A percentile compares a stretch with the other conserved stretches of the same genome.
Evolutionary conservation across 1,140 invertebrate genomes (phyloP).

Genomic region (Orussus abietinus): DNA sequence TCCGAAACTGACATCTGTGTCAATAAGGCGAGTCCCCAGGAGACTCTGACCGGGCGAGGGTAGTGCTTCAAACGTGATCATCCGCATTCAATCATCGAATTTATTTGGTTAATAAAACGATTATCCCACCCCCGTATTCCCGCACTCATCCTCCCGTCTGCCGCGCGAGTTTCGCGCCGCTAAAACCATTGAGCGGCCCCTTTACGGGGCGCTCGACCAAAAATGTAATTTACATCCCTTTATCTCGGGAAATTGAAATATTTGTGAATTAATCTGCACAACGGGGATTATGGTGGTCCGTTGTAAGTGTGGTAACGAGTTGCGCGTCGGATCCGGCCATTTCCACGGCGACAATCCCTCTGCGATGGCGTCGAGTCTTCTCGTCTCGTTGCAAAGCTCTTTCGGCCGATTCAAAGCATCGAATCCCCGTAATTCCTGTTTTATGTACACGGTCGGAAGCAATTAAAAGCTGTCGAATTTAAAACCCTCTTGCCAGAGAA

Average conservation of each 20-base stretch:
- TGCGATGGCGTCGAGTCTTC: conserved; percentile 18
- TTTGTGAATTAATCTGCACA: conserved; percentile 42
- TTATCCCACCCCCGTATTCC: conserved; percentile 36
- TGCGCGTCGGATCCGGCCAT: no score
- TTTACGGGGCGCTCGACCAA: conserved; percentile 49
- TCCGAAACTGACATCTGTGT: conserved; percentile 47
- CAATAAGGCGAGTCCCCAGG: conserved; percentile 45
- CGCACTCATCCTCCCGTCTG: conserved; percentile 1
- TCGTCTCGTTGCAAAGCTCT: conserved; percentile 33
- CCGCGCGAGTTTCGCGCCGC: no score
- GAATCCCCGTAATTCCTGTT: no score
- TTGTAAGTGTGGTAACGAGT: no score
- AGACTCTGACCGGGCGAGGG: conserved; percentile 19
- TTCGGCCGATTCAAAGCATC: conserved; percentile 46
- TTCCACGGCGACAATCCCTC: conserved; percentile 29
- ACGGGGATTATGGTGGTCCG: conserved; percentile 46
- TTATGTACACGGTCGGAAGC: no score
- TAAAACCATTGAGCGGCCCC: no score
- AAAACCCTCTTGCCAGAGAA: no score
- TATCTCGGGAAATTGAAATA: conserved; percentile 54
- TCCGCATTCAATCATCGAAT: conserved; percentile 48
- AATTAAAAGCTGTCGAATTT: no score
- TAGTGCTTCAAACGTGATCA: conserved; percentile 30
- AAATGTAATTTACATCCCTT: conserved; percentile 56
- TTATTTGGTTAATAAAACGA: conserved; percentile 55